Percentiles rank a stretch among this genome's conserved stretches.
Conservation (phyloP, 2,888 invertebrate genomes). For the Melieria omissa region DNA sequence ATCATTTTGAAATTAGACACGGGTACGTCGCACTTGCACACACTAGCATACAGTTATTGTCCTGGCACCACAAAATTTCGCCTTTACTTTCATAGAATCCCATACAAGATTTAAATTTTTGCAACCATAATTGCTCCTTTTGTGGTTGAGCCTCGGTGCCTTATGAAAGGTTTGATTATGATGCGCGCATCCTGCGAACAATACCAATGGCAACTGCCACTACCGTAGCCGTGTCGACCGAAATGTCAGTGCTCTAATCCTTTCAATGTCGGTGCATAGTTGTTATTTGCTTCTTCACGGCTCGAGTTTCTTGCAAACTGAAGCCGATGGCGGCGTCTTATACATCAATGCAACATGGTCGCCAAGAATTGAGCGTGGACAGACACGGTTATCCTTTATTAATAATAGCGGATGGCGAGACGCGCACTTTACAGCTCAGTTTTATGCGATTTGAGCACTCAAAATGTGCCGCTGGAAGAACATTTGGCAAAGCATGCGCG, state of each 20-base stretch:
- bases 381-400: no score
- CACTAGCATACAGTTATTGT: no score
- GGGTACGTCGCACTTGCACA: constrained; percentile 16
- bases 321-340: no score
- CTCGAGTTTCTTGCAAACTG: no score
- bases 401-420: no score
- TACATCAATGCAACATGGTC: no score
- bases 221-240: not conserved
- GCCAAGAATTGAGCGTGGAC: no score
- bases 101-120: constrained; percentile 20
- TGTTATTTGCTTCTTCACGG: not conserved
- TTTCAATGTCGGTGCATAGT: constrained; percentile 20
- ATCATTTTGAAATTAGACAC: constrained; percentile 38
- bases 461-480: no score
- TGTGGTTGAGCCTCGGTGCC: constrained; percentile 27
- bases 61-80: not conserved
- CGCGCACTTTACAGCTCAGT: no score
- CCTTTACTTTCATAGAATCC: constrained; percentile 6
- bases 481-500: no score
- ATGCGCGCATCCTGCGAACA: no score
- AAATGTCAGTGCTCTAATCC: constrained; percentile 28
- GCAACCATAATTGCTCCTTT: constrained; percentile 42
- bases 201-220: not conserved
- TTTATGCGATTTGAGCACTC: no score
- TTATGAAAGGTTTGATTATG: not conserved